A percentile compares a stretch with the other conserved stretches of the same genome.
phyloP scores from a whole-genome alignment of 2,888 invertebrate species.

The Eulithis testata region DNA sequence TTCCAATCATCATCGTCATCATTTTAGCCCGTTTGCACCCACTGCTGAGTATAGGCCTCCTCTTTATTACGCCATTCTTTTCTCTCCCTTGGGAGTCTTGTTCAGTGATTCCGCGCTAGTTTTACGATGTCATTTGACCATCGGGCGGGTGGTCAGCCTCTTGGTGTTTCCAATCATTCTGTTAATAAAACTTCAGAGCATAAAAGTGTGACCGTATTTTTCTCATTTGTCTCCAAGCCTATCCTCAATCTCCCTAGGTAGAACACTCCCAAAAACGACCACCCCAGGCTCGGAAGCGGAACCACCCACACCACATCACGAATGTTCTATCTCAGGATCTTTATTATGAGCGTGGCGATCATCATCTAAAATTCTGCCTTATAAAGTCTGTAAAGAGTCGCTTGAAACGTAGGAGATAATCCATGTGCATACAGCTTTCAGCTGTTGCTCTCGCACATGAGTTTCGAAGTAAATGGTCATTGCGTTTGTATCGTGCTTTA shows the following conservation, averaged over 20 bases:
- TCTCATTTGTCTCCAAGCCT: slow-evolving; percentile 39
- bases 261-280: slow-evolving; percentile 64
- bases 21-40: no score
- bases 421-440: slow-evolving; percentile 2
- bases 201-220: not conserved
- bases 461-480: no score
- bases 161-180: no score
- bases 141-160: no score
- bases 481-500: no score
- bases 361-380: slow-evolving; percentile 83
- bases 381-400: slow-evolving; percentile 83
- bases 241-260: slow-evolving; percentile 52
- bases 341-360: slow-evolving; percentile 84
- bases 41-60: no score
- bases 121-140: no score
- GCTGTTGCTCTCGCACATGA: slow-evolving; percentile 5
- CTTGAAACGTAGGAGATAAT: slow-evolving; percentile 79
- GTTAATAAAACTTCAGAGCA: no score
- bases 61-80: no score
- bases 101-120: no score
- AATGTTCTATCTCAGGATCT: slow-evolving; percentile 74
- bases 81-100: no score
- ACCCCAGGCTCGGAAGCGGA: slow-evolving; percentile 77
- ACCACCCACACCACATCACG: slow-evolving; percentile 82
- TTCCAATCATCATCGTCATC: no score